These are phyloP conservation scores for Branchipolynoe longqiensis DNA, from an alignment of 2,888 invertebrate genomes.

Conservation along the genomic window DNA sequence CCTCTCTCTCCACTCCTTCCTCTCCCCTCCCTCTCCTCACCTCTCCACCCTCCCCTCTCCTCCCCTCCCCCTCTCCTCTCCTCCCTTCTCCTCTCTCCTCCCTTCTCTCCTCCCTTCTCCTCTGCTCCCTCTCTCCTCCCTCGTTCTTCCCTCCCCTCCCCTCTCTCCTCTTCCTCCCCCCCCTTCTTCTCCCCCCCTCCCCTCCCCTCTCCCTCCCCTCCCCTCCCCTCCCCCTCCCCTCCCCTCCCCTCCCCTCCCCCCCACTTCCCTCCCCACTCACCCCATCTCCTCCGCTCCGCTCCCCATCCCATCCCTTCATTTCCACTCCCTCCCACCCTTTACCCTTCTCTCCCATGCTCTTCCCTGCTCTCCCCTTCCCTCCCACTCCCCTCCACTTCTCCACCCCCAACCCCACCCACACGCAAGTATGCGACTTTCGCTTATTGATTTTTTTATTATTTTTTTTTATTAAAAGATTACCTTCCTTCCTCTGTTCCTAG, in stretches of 20 bases:
- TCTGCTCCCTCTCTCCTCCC: not conserved
- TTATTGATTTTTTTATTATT: too few species aligned
- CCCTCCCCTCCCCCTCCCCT: not conserved
- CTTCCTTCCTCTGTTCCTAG: too few species aligned
- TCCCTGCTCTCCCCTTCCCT: not conserved
- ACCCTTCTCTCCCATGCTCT: not conserved
- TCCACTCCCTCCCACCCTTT: conserved; percentile 3
- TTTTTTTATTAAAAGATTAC: too few species aligned
- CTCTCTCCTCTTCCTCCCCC: not conserved
- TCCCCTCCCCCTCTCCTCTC: not conserved
- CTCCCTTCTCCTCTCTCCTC: not conserved
- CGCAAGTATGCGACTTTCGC: too few species aligned
- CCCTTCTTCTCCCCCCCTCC: not conserved
- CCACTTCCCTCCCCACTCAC: not conserved
- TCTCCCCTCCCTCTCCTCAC: not conserved
- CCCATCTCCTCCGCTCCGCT: not conserved
- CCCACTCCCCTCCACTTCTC: not conserved
- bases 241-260: not conserved
- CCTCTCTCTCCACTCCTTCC: not conserved
- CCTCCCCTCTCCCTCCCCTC: not conserved
- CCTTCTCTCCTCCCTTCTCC: not conserved
- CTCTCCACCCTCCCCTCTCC: not conserved
- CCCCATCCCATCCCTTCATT: not conserved
- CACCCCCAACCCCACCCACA: not conserved
- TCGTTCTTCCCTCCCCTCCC: not conserved